Percentiles rank a stretch among this genome's conserved stretches.
Conservation (phyloP, 2,888 invertebrate species). For the Caenorhabditis zanzibari region DNA sequence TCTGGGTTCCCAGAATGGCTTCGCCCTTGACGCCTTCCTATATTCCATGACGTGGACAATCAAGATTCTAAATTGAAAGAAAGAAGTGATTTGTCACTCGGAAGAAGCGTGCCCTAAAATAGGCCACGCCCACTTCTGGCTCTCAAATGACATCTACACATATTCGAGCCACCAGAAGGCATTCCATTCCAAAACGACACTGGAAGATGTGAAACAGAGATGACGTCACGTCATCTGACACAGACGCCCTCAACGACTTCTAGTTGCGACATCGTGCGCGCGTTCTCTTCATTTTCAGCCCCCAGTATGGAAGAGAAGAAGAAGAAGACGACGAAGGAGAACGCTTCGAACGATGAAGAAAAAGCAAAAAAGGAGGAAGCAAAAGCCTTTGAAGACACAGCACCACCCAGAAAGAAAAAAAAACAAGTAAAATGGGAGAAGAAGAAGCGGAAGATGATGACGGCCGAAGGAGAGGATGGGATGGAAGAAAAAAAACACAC, state of each 20-base stretch:
- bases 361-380: slow-evolving; percentile 41
- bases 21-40: background rate
- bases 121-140: background rate
- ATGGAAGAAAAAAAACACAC: slow-evolving; percentile 43
- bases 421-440: slow-evolving; percentile 55
- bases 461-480: slow-evolving; percentile 49
- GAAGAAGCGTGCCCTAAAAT: background rate
- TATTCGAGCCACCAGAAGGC: background rate
- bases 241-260: slow-evolving; percentile 22
- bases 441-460: slow-evolving; percentile 49
- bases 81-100: slow-evolving; percentile 21
- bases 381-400: slow-evolving; percentile 2
- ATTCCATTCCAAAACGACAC: slow-evolving; percentile 41
- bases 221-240: slow-evolving; percentile 41
- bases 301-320: slow-evolving; percentile 2
- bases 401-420: slow-evolving; percentile 57
- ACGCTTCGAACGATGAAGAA: slow-evolving; percentile 22
- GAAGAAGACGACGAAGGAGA: slow-evolving; percentile 18
- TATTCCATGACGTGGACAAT: slow-evolving; percentile 3
- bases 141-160: slow-evolving; percentile 48
- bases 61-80: background rate
- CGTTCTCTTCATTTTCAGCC: slow-evolving; percentile 59
- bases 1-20: background rate
- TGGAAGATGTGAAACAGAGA: background rate
- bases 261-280: background rate